phyloP scores from a whole-genome alignment of 1,140 invertebrate genomes.

The Drosophila sturtevanti region DNA sequence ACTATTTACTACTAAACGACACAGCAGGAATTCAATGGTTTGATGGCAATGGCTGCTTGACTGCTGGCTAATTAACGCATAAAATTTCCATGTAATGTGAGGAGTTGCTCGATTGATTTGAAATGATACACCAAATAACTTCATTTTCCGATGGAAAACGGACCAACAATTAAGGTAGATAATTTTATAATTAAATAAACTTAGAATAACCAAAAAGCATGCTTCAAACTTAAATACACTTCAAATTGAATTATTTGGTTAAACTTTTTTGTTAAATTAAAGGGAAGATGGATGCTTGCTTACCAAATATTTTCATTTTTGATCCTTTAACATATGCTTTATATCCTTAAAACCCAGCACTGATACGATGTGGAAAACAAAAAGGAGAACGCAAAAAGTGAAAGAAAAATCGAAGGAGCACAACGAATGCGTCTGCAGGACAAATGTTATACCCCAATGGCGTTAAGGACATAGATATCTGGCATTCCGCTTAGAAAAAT shows the following conservation, averaged over 20 bases:
- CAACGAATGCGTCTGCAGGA: conserved; percentile 38
- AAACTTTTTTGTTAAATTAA: no score
- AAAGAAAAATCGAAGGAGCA: conserved; percentile 7
- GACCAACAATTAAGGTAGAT: no score
- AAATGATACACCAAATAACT: neutral
- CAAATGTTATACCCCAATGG: conserved; percentile 38
- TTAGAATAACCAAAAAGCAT: no score
- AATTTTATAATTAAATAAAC: no score
- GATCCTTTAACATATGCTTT: no score
- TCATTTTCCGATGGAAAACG: neutral
- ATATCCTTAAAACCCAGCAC: no score
- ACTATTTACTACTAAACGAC: conserved; percentile 68
- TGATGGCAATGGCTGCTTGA: conserved; percentile 27
- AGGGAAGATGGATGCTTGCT: no score
- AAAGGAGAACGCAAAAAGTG: neutral
- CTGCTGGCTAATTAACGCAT: conserved; percentile 14
- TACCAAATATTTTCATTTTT: no score
- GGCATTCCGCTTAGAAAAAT: conserved; percentile 52
- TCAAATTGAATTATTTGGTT: neutral
- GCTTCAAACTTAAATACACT: no score
- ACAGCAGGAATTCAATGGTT: conserved; percentile 40
- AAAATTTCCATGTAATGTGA: conserved; percentile 21
- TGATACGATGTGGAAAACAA: no score
- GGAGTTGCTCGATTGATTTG: conserved; percentile 18
- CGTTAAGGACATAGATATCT: conserved; percentile 32